Conservation (phyloP, 1,140 invertebrate species). For the Stenopsyche tienmushanensis region DNA sequence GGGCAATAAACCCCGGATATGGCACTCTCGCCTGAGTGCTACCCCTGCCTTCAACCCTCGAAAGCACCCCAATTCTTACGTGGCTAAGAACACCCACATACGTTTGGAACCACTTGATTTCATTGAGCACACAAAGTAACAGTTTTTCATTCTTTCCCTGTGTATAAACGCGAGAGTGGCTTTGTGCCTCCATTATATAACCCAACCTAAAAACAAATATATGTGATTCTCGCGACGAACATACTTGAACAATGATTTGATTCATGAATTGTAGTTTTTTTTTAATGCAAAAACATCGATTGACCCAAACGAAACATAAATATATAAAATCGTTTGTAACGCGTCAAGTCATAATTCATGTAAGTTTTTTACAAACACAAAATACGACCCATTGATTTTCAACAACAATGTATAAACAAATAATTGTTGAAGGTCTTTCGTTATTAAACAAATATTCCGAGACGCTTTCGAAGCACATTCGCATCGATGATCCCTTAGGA, state of each 20-base stretch:
- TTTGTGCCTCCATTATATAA: background rate
- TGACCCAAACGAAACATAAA: too few relatives aligned
- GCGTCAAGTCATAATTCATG: too few relatives aligned
- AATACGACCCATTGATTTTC: background rate
- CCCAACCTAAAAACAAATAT: too few relatives aligned
- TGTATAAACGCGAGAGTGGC: background rate
- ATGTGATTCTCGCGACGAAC: too few relatives aligned
- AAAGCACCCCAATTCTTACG: background rate
- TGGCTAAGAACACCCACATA: too few relatives aligned
- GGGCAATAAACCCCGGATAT: conserved; percentile 14
- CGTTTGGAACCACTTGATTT: background rate
- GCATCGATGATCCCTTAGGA: background rate
- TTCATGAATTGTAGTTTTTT: too few relatives aligned
- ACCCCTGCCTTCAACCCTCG: conserved; percentile 1
- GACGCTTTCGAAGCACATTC: conserved; percentile 1
- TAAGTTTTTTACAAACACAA: too few relatives aligned
- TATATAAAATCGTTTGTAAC: too few relatives aligned
- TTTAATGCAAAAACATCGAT: too few relatives aligned
- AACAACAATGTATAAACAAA: conserved; percentile 2
- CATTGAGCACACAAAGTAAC: background rate
- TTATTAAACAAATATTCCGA: background rate
- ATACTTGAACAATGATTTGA: too few relatives aligned
- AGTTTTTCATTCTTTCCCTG: background rate
- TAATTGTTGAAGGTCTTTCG: background rate
- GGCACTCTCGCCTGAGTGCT: conserved; percentile 13